Percentiles rank a stretch among this genome's conserved stretches.
phyloP scores from a whole-genome alignment of 1,140 invertebrate genomes.

The Scaptomyza pallida region DNA sequence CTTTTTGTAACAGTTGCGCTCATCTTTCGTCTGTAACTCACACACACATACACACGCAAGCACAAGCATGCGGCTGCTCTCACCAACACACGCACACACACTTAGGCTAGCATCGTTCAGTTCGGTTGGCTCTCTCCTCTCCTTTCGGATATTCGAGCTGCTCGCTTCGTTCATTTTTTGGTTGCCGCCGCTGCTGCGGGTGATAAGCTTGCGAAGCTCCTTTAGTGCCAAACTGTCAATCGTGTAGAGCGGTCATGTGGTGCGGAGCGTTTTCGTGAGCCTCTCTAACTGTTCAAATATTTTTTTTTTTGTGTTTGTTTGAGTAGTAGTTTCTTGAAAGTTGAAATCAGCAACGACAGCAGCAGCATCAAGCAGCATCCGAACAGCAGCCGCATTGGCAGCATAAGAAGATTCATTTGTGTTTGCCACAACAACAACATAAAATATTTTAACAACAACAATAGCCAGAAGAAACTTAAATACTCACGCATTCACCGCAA shows the following conservation, averaged over 20 bases:
- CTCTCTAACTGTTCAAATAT: conserved; percentile 50
- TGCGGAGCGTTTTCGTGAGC: conserved; percentile 67
- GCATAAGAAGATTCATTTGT: not conserved
- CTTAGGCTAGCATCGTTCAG: conserved; percentile 11
- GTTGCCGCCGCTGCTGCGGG: not conserved
- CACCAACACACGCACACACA: conserved; percentile 2
- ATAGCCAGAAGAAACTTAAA: conserved; percentile 27
- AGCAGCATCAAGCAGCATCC: not conserved
- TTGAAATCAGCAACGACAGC: conserved; percentile 31
- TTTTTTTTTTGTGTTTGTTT: conserved; percentile 34
- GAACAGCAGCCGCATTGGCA: conserved; percentile 6
- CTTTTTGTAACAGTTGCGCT: conserved; percentile 71
- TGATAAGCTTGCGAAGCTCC: conserved; percentile 46
- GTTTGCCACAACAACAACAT: conserved; percentile 11
- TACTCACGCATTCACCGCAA: conserved; percentile 7
- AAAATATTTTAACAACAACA: conserved; percentile 9
- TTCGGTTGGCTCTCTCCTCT: conserved; percentile 4
- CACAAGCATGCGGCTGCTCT: too few relatives aligned
- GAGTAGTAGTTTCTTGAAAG: conserved; percentile 57
- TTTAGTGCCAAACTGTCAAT: conserved; percentile 80
- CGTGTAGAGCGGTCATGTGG: conserved; percentile 79
- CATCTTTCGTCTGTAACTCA: conserved; percentile 34
- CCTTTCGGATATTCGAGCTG: conserved; percentile 1
- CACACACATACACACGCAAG: not conserved
- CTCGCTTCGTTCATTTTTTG: conserved; percentile 1